Conservation (phyloP, 2,113 vertebrate species). For the Lipotes vexillifer region DNA sequence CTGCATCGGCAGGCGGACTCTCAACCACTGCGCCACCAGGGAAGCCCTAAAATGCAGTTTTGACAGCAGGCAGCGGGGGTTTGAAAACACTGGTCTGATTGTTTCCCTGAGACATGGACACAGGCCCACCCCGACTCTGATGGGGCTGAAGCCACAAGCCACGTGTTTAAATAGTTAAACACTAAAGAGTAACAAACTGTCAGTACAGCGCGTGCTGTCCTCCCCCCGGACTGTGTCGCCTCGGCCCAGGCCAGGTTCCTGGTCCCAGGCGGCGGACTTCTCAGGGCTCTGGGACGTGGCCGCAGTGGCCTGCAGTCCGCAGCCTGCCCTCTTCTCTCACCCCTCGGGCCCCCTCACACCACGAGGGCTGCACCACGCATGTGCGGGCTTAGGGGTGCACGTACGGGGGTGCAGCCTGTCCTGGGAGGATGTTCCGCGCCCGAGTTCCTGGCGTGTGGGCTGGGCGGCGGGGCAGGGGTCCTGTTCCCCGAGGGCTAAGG, state of each 20-base stretch:
- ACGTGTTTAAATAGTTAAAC: background rate
- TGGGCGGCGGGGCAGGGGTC: background rate
- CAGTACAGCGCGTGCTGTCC: rapidly evolving
- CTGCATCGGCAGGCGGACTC: too few relatives aligned
- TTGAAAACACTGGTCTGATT: background rate
- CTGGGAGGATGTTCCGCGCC: rapidly evolving
- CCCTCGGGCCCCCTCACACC: background rate
- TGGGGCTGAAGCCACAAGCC: background rate
- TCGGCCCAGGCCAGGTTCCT: background rate
- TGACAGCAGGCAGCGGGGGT: background rate
- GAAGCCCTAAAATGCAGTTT: background rate
- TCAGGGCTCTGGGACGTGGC: rapidly evolving
- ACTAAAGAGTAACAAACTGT: background rate
- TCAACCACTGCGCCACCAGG: too few relatives aligned
- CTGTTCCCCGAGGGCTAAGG: background rate
- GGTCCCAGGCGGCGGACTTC: too few relatives aligned
- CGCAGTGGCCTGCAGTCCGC: background rate
- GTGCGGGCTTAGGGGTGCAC: too few relatives aligned
- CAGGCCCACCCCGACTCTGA: background rate
- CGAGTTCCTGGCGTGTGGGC: background rate
- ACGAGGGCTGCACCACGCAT: too few relatives aligned
- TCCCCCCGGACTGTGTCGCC: background rate
- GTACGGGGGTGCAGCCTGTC: background rate
- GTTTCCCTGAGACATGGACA: background rate
- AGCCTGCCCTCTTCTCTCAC: background rate